phyloP scores from a whole-genome alignment of 2,888 invertebrate genomes.

The Buathra laborator region DNA sequence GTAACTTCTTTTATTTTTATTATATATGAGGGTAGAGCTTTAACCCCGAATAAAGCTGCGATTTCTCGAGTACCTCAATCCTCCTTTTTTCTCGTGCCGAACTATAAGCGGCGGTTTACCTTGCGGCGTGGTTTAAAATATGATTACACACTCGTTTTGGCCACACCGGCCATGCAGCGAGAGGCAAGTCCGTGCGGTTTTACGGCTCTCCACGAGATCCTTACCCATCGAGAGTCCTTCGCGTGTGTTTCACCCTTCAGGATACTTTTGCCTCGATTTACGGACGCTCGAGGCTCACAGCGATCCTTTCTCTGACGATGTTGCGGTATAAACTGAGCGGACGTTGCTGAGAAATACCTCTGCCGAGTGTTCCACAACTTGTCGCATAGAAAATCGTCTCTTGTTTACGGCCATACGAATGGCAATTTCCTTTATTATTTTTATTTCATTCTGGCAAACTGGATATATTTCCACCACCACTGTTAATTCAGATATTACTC shows the following conservation, averaged over 20 bases:
- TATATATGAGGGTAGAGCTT: neutral
- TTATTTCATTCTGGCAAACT: neutral
- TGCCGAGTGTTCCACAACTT: neutral
- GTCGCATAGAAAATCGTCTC: neutral
- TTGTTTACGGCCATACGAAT: neutral
- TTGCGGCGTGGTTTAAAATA: conserved; percentile 41
- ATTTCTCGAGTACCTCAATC: neutral
- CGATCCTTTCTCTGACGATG: neutral
- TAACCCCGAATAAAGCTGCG: neutral
- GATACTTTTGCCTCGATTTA: conserved; percentile 40
- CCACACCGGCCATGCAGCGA: conserved; percentile 20
- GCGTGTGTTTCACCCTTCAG: conserved; percentile 21
- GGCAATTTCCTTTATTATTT: neutral
- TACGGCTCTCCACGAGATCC: conserved; percentile 54
- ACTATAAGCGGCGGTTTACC: conserved; percentile 31
- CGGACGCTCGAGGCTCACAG: conserved; percentile 29
- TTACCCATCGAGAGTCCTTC: conserved; percentile 19
- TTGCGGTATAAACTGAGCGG: conserved; percentile 21
- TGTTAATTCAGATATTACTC: neutral
- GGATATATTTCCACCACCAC: neutral
- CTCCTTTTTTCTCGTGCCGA: neutral
- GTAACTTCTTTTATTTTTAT: neutral
- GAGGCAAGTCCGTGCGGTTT: conserved; percentile 45
- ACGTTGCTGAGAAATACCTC: conserved; percentile 5
- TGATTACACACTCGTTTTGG: conserved; percentile 42